Conservation (phyloP, 2,113 vertebrate species). For the Siphamia tubifer region DNA sequence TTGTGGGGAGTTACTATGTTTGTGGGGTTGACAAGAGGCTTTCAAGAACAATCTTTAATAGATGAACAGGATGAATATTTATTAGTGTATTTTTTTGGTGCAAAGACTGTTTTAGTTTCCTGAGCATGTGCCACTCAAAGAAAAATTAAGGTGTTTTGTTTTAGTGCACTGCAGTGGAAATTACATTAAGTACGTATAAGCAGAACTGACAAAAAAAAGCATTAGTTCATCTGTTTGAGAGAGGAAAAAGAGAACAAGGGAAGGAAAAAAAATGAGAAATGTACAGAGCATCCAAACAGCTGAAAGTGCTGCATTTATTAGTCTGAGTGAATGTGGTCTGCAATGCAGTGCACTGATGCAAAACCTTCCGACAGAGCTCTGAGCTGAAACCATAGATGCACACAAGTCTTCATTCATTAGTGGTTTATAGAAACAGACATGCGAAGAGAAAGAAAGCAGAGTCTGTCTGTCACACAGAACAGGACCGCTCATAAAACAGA, state of each 20-base stretch:
- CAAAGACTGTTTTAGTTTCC: neutral
- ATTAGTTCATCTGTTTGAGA: neutral
- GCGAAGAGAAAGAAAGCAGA: neutral
- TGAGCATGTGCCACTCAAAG: neutral
- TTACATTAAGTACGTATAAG: neutral
- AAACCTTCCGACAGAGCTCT: neutral
- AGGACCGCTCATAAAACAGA: neutral
- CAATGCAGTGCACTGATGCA: slow-evolving; percentile 8
- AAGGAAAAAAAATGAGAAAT: neutral
- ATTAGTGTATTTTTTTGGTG: no score
- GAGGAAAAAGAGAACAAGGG: no score
- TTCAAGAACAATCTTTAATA: no score
- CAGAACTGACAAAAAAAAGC: neutral
- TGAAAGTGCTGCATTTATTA: slow-evolving; percentile 29
- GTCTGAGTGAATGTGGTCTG: slow-evolving; percentile 23
- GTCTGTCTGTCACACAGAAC: neutral
- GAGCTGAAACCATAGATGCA: neutral
- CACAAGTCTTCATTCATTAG: neutral
- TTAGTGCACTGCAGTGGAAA: neutral
- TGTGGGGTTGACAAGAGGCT: no score
- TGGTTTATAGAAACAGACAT: neutral
- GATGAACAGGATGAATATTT: no score
- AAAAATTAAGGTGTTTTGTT: neutral
- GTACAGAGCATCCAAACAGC: neutral
- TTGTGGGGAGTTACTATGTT: no score